Conservation (phyloP, 2,888 invertebrate species). For the Oscheius sp. region DNA sequence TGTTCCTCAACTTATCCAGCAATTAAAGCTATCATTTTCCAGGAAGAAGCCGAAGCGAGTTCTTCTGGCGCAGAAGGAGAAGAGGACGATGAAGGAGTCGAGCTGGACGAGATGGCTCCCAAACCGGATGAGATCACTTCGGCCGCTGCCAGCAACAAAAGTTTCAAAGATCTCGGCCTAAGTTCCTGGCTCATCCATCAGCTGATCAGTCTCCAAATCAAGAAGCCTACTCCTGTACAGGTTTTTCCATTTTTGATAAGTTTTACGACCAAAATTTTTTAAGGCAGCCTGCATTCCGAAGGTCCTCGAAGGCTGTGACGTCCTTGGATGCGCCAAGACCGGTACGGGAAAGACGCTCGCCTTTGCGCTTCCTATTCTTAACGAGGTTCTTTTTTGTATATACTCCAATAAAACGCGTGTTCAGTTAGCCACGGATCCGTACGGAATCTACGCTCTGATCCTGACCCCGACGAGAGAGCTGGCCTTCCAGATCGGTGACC, state of each 20-base stretch:
- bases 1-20: too few species aligned
- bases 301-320: constrained; percentile 80
- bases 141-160: constrained; percentile 32
- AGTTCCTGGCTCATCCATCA: constrained; percentile 65
- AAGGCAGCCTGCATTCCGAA: constrained; percentile 67
- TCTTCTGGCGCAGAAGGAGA: not conserved
- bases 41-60: too few species aligned
- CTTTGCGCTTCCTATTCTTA: constrained; percentile 80
- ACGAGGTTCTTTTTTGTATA: constrained; percentile 52
- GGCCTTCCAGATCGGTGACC: constrained; percentile 81
- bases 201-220: constrained; percentile 61
- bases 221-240: constrained; percentile 69
- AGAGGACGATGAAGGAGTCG: constrained; percentile 16
- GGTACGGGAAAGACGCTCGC: constrained; percentile 98
- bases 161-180: constrained; percentile 62
- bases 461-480: constrained; percentile 85
- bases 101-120: constrained; percentile 17
- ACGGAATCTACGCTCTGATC: constrained; percentile 92
- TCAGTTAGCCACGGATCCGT: constrained; percentile 87
- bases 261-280: constrained; percentile 37
- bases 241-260: constrained; percentile 16
- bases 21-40: too few species aligned
- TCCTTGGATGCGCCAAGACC: constrained; percentile 95
- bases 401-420: constrained; percentile 25
- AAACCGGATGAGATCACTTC: constrained; percentile 24